Evolutionary conservation across 1,140 invertebrate species (phyloP).

Genomic region (Ceratoteleas bidentatus): DNA sequence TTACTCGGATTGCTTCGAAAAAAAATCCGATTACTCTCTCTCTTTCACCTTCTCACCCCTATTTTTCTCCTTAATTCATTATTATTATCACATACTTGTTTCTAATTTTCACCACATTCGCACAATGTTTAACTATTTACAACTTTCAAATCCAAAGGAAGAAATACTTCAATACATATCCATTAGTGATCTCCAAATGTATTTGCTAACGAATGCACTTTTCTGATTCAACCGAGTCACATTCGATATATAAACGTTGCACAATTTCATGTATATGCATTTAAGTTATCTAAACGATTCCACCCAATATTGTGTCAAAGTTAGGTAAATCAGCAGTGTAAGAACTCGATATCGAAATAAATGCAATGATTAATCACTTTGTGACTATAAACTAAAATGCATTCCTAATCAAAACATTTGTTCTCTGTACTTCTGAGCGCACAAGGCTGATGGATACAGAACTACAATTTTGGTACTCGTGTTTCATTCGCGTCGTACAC

Average conservation of each 20-base stretch:
- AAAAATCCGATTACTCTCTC: too few species aligned
- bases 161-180: constrained; percentile 32
- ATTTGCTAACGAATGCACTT: constrained; percentile 29
- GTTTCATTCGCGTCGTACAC: constrained; percentile 39
- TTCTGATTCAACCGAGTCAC: neutral
- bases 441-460: constrained; percentile 23
- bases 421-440: constrained; percentile 21
- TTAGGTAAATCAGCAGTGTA: too few species aligned
- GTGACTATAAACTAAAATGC: constrained; percentile 14
- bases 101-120: constrained; percentile 21
- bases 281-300: too few species aligned
- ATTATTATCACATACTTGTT: constrained; percentile 41
- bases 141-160: constrained; percentile 57
- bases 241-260: too few species aligned
- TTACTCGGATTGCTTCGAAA: too few species aligned
- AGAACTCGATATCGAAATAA: too few species aligned
- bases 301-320: too few species aligned
- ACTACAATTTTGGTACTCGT: constrained; percentile 46
- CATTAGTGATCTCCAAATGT: constrained; percentile 14
- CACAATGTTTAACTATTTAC: constrained; percentile 67
- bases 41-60: constrained; percentile 29
- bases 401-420: constrained; percentile 41
- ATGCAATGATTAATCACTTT: too few species aligned
- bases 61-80: constrained; percentile 12
- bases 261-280: too few species aligned